Percentiles rank a stretch among this genome's conserved stretches.
phyloP scores from a whole-genome alignment of 2,888 invertebrate species.

The Hipparchia semele region DNA sequence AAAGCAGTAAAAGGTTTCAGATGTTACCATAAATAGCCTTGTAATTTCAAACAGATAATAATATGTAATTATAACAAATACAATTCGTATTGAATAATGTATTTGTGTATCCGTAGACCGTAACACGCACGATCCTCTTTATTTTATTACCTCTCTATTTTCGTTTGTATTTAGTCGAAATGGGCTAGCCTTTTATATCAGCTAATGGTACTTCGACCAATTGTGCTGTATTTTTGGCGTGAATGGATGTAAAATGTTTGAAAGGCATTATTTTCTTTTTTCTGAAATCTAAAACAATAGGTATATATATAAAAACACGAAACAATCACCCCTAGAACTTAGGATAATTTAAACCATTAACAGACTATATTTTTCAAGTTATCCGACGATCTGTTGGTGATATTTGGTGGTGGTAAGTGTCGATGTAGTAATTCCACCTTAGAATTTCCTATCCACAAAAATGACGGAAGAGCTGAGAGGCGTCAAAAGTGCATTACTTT shows the following conservation, averaged over 20 bases:
- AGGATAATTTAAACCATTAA: too few species aligned
- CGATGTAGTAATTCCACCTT: too few species aligned
- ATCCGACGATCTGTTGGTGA: too few species aligned
- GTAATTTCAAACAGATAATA: neutral
- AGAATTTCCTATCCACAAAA: too few species aligned
- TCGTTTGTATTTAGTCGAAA: slow-evolving; percentile 1
- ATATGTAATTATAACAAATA: slow-evolving; percentile 4
- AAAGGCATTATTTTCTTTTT: neutral
- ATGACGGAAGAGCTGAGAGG: too few species aligned
- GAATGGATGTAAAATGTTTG: neutral
- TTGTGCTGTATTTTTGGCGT: neutral
- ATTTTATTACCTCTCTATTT: slow-evolving; percentile 10
- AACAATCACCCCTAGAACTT: too few species aligned
- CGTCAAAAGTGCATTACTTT: neutral
- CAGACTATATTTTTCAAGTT: too few species aligned
- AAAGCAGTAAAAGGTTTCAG: neutral
- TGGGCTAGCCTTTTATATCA: neutral
- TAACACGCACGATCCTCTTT: slow-evolving; percentile 4
- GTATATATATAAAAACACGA: too few species aligned
- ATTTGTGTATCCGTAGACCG: neutral
- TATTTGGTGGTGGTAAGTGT: too few species aligned
- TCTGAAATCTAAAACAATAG: neutral
- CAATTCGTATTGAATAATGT: slow-evolving; percentile 1
- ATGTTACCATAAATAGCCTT: neutral
- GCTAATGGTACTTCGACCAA: neutral